Percentiles rank a stretch among this genome's conserved stretches.
Evolutionary conservation across 2,113 vertebrate genomes (phyloP).

Genomic region (Lampris incognitus): DNA sequence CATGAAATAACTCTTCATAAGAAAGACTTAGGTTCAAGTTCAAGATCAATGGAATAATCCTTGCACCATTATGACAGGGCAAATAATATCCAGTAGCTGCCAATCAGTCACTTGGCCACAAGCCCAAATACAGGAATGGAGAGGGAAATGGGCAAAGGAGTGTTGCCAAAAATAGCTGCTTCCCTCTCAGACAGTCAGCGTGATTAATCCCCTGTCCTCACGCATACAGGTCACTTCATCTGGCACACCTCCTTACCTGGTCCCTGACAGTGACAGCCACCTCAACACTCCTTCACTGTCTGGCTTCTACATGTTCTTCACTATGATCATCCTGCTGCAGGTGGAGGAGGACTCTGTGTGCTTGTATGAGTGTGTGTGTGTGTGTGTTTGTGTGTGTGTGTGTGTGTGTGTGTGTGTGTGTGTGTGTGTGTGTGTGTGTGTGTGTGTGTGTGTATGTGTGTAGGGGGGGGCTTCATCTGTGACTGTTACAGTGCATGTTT

Average conservation of each 20-base stretch:
- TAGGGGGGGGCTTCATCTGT: no score
- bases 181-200: slow-evolving; percentile 27
- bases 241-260: slow-evolving; percentile 89
- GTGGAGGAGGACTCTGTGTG: slow-evolving; percentile 69
- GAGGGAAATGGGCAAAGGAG: slow-evolving; percentile 17
- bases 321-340: slow-evolving; percentile 97
- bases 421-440: background rate
- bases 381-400: background rate
- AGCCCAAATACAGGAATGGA: slow-evolving; percentile 17
- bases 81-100: slow-evolving; percentile 33
- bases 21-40: slow-evolving; percentile 27
- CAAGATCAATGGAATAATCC: slow-evolving; percentile 37
- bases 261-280: slow-evolving; percentile 80
- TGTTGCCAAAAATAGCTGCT: slow-evolving; percentile 64
- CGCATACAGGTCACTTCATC: slow-evolving; percentile 86
- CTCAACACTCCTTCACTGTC: slow-evolving; percentile 78
- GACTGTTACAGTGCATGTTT: background rate
- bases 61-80: slow-evolving; percentile 30
- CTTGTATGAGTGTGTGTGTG: slow-evolving; percentile 1
- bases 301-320: slow-evolving; percentile 93
- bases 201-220: slow-evolving; percentile 67
- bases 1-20: slow-evolving; percentile 33
- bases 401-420: background rate
- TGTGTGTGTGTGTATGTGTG: background rate
- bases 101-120: slow-evolving; percentile 29